Conservation (phyloP, 2,113 vertebrate species). For the Alethe diademata region DNA sequence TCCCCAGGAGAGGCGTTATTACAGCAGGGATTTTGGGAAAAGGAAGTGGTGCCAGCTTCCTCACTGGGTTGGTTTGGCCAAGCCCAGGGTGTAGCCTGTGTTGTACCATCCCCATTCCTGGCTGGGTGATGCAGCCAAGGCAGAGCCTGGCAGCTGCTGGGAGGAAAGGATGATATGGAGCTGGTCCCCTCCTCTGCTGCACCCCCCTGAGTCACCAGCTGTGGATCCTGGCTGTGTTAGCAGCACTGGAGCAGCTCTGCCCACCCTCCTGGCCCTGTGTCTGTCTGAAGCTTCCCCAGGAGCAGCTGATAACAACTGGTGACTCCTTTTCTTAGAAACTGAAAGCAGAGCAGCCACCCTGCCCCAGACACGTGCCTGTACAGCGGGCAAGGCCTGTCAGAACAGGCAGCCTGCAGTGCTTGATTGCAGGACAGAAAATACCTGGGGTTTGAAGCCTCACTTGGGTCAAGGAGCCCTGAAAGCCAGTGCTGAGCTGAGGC, state of each 20-base stretch:
- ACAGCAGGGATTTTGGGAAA: not conserved
- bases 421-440: not conserved
- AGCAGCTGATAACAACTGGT: not conserved
- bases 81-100: not conserved
- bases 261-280: not conserved
- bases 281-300: not conserved
- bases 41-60: not conserved
- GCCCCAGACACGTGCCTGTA: not conserved
- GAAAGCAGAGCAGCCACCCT: not conserved
- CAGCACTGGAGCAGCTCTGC: not conserved
- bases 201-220: not conserved
- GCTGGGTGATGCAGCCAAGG: not conserved
- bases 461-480: not conserved
- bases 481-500: not conserved
- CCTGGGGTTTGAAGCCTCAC: not conserved
- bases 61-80: accelerated
- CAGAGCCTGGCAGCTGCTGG: not conserved
- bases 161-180: not conserved
- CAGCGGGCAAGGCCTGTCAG: not conserved
- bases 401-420: not conserved
- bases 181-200: not conserved
- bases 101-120: not conserved
- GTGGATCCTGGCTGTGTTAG: not conserved
- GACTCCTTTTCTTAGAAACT: not conserved
- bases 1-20: not conserved